Evolutionary conservation across 1,140 invertebrate genomes (phyloP), one percentile per base, ranked within the genome.

Genomic region (Leptoteleia sp.): DNA sequence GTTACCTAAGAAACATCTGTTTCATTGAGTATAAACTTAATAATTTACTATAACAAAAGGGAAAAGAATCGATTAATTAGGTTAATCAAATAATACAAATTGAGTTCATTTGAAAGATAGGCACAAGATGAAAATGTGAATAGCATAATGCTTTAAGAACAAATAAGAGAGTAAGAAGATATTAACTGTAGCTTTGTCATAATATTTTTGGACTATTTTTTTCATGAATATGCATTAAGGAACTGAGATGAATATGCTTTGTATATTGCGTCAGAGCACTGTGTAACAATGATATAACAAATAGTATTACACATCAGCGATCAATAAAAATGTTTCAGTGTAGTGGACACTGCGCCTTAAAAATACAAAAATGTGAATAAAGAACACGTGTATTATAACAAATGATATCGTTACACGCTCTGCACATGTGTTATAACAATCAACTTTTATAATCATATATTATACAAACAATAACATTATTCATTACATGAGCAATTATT

Each of bases 301-400:
- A 42, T 33, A 9, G 47, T n/a, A 29, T 33, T 33, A 19, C 9
- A 42, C 47, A 43, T 52, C 25, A 65, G 54, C 33, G 61, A 52
- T 65, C 61, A 52, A 52, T 52, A 65, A 65, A 65, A 65, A 13
- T 22, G 38, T 52, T 52, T 13, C 3, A 52, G n/a, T 65, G 22
- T 65, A 43, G 25, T 43, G 25, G 22, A 9, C 47, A 43, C 15
- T 65, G 47, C 61, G 61, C 43, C 47, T 50, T 52, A 52, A 65
- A 65, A 43, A 33, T 19, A 52, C 33, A 35, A 54, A 65, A 52
- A 42, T 19, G 25, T 4, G 37, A 31, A 52, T 52, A 40, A 65
- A 43, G 47, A 43, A 52, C 61, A 52, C 59, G 43, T 64, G 59
- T 64, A 42, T 54, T 65, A 16, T 65, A 29, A 52, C 47, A 65